Evolutionary conservation across 2,888 invertebrate genomes (phyloP).

Genomic region (Crepidodera aurea): DNA sequence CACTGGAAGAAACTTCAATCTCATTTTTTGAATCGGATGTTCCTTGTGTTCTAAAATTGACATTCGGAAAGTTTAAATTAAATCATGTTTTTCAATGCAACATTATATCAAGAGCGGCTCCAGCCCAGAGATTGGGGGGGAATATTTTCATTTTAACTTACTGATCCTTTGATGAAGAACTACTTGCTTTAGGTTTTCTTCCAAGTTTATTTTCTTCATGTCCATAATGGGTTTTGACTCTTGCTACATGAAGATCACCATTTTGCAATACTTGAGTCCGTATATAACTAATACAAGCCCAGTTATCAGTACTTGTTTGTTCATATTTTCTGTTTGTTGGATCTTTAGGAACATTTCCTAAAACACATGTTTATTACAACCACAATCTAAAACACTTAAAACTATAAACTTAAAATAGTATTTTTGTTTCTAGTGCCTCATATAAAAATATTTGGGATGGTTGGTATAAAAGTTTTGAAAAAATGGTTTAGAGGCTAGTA

Average conservation of each 20-base stretch:
- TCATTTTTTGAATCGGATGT: neutral
- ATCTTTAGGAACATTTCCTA: neutral
- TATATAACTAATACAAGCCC: conserved; percentile 14
- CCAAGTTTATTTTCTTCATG: conserved; percentile 7
- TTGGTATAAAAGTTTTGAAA: too few relatives aligned
- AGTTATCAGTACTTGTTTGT: neutral
- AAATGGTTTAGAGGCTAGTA: too few relatives aligned
- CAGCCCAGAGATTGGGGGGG: too few relatives aligned
- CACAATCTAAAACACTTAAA: too few relatives aligned
- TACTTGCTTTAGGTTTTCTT: neutral
- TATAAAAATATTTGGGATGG: too few relatives aligned
- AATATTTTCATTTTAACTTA: neutral
- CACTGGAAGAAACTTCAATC: too few relatives aligned
- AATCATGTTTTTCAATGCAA: neutral
- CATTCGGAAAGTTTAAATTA: neutral
- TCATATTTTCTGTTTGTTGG: neutral
- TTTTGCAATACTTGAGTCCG: neutral
- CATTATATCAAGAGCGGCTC: neutral
- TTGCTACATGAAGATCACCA: neutral
- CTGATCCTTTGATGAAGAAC: neutral
- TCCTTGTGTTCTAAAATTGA: neutral
- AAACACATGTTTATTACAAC: neutral
- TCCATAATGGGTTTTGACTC: conserved; percentile 21
- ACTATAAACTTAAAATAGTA: too few relatives aligned
- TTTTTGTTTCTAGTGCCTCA: too few relatives aligned